Conservation (phyloP, 2,797 vertebrate species). For the Gymnoscopelus microlampas region DNA sequence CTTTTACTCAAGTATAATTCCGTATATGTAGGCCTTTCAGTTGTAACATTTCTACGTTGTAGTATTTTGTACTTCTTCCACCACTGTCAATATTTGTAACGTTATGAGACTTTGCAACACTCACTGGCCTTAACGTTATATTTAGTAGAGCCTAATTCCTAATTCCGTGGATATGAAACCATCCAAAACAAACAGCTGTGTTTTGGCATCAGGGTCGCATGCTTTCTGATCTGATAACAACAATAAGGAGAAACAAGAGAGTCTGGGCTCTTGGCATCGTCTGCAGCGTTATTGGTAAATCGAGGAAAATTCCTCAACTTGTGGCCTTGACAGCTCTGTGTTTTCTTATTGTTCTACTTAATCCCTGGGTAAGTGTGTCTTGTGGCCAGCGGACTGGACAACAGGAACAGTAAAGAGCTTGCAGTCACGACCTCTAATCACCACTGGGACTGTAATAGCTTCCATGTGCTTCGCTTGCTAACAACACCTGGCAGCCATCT, state of each 20-base stretch:
- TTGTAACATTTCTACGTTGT: too few relatives aligned
- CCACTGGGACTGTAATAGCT: conserved; percentile 74
- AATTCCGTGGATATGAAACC: conserved; percentile 11
- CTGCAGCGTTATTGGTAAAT: conserved; percentile 19
- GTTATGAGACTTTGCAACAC: conserved; percentile 1
- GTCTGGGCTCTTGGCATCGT: conserved; percentile 5
- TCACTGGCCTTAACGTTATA: not conserved
- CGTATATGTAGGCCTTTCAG: too few relatives aligned
- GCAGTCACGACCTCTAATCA: conserved; percentile 78
- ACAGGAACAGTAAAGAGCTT: conserved; percentile 77
- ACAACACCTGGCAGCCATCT: conserved; percentile 77
- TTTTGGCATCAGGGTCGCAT: not conserved
- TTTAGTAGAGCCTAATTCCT: conserved; percentile 5
- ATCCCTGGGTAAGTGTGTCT: conserved; percentile 41
- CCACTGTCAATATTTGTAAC: too few relatives aligned
- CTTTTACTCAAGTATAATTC: too few relatives aligned
- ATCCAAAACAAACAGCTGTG: conserved; percentile 6
- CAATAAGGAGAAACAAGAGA: not conserved
- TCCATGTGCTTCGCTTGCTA: conserved; percentile 74
- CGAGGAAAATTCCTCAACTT: conserved; percentile 49
- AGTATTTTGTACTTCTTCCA: too few relatives aligned
- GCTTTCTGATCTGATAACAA: not conserved
- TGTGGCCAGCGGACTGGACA: conserved; percentile 68
- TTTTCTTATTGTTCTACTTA: conserved; percentile 54
- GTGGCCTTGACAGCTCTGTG: conserved; percentile 50